phyloP scores from a whole-genome alignment of 2,888 invertebrate species.

The Melanostoma scalare region DNA sequence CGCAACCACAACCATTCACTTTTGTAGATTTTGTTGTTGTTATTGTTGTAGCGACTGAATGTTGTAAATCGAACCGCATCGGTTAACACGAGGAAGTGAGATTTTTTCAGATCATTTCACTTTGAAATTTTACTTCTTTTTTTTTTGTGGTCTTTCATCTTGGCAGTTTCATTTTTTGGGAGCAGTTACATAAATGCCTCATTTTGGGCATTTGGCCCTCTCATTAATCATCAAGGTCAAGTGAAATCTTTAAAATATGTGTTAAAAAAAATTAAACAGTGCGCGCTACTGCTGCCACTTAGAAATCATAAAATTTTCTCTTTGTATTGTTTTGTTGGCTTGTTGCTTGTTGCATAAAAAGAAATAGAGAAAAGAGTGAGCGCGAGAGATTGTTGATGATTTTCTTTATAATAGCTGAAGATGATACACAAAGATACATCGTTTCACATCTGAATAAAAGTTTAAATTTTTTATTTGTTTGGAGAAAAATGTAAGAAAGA shows the following conservation, averaged over 20 bases:
- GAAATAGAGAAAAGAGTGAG: constrained; percentile 1
- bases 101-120: constrained; percentile 61
- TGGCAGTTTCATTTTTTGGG: constrained; percentile 21
- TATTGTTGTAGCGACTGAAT: constrained; percentile 1
- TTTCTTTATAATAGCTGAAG: constrained; percentile 39
- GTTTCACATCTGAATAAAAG: constrained; percentile 60
- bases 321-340: constrained; percentile 14
- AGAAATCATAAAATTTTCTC: constrained; percentile 67
- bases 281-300: constrained; percentile 21
- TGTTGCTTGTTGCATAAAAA: constrained; percentile 55
- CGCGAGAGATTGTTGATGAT: constrained; percentile 50
- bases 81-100: constrained; percentile 70
- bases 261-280: constrained; percentile 16
- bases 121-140: constrained; percentile 5
- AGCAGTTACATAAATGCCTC: constrained; percentile 47
- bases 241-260: constrained; percentile 49
- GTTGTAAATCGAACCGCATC: constrained; percentile 59
- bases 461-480: constrained; percentile 17
- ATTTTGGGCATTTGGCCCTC: constrained; percentile 28
- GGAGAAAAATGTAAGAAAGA: constrained; percentile 52
- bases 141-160: constrained; percentile 30
- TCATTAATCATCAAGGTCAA: constrained; percentile 67
- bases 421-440: constrained; percentile 55
- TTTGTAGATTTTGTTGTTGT: constrained; percentile 34
- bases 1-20: constrained; percentile 69